These are phyloP conservation scores for Octonoba sinensis DNA, from an alignment of 2,888 invertebrate genomes.

Conservation along the genomic window DNA sequence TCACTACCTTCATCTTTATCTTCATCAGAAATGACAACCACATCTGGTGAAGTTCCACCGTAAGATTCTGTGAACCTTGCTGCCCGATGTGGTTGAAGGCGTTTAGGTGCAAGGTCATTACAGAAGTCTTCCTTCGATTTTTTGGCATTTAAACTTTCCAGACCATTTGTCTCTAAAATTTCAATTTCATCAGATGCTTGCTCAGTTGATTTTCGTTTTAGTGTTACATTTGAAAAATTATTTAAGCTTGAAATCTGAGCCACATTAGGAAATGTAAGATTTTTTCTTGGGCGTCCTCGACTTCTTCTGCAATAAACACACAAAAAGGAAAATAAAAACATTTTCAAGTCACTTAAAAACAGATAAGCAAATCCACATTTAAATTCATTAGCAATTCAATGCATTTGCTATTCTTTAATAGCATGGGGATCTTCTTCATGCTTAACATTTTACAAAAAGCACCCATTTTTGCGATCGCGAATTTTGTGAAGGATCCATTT, in stretches of 20 bases:
- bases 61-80: conserved; percentile 57
- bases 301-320: conserved; percentile 30
- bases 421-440: too few relatives aligned
- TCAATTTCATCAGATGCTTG: conserved; percentile 29
- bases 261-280: conserved; percentile 7
- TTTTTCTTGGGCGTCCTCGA: conserved; percentile 43
- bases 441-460: too few relatives aligned
- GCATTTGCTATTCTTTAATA: too few relatives aligned
- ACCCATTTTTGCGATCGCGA: too few relatives aligned
- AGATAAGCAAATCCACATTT: too few relatives aligned
- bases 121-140: conserved; percentile 16
- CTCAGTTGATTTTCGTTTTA: conserved; percentile 13
- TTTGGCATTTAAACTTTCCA: conserved; percentile 24
- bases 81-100: conserved; percentile 39
- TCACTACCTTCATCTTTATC: conserved; percentile 23
- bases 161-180: conserved; percentile 34
- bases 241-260: neutral
- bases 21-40: conserved; percentile 49
- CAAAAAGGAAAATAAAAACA: neutral
- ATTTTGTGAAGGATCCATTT: too few relatives aligned
- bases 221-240: neutral
- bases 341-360: too few relatives aligned
- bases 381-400: too few relatives aligned
- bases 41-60: conserved; percentile 26
- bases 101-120: conserved; percentile 19